Base-by-base conservation (phyloP, 2,113 vertebrate genomes). In the Urocolius indicus region DNA sequence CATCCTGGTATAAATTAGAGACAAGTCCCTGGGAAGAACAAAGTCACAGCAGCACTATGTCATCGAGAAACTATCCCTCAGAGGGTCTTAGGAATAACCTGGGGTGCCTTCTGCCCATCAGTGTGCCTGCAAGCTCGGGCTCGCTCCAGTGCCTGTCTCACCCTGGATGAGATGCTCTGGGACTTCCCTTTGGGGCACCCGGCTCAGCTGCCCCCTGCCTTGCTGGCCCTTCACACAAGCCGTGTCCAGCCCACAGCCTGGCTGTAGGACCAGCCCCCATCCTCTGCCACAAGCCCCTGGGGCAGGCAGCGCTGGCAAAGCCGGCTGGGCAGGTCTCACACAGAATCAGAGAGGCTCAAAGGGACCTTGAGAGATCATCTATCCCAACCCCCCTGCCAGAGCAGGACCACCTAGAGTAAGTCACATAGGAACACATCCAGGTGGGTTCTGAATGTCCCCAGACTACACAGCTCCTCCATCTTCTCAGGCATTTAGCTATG, bases 101-200 rank as follows among this genome's bases (percentile, higher is more conserved):
- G 2, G 10, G 27, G 13, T 20, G 78, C 32, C 12, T 41, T 41
- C 38, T 41, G 38, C 38, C 38, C 38, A 12, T 41, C 38, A 41
- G 38, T 41, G 38, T 4, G 27, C 24, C 5, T 5, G 3, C 5
- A 23, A 30, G 59, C 11, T 0, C 13, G 46, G 26, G 22, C 23
- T 90, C 12, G 1, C 48, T 8, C 45, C 9, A 4, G 32, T 3
- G 2, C 51, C 13, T 4, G 7, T 9, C 85, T 30, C 2, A 2
- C 29, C 14, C 51, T 26, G 45, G 16, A 1, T 5, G 5, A 8
- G 36, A 4, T 88, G 41, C 45, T 63, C 68, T 2, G 41, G 18
- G 15, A 13, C 7, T 18, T 46, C 32, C 17, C 27, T 12, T 16
- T 0, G 9, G 30, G 55, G 10, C 61, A 11, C 32, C 12, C 6